phyloP scores from a whole-genome alignment of 2,797 vertebrate species.

The Hapalemur alaotrensis region DNA sequence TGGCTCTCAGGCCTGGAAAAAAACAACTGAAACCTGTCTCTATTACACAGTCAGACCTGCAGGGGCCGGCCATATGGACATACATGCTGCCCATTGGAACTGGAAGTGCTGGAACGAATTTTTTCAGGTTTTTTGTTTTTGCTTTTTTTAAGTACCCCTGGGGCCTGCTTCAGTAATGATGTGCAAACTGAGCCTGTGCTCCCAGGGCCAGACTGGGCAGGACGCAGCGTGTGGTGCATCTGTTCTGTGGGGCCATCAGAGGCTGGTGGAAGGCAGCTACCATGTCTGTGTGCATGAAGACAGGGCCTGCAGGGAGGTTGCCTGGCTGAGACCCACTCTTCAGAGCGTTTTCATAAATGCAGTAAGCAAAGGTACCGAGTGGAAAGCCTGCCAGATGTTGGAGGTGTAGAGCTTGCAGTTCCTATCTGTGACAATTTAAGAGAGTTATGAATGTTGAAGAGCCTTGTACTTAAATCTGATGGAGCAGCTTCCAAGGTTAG shows the following conservation, averaged over 20 bases:
- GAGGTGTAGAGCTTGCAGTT: not conserved
- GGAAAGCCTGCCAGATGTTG: not conserved
- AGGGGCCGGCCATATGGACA: not conserved
- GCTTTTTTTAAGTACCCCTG: not conserved
- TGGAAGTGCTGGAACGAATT: not conserved
- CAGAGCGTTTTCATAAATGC: not conserved
- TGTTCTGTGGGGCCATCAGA: fast-evolving
- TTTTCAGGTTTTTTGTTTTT: not conserved
- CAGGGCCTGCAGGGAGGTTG: not conserved
- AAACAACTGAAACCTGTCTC: not conserved
- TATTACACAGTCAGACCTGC: not conserved
- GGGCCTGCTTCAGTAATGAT: not conserved
- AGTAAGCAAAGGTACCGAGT: not conserved
- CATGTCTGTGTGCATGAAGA: not conserved
- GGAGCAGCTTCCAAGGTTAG: not conserved
- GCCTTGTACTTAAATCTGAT: not conserved
- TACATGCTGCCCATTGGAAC: not conserved
- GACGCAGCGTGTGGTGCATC: not conserved
- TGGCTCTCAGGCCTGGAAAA: not conserved
- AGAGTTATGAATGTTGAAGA: not conserved
- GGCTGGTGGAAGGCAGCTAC: not conserved
- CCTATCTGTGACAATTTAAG: not conserved
- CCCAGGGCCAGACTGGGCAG: not conserved
- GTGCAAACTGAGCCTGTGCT: not conserved
- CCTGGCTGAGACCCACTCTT: not conserved